A percentile compares a stretch with the other conserved stretches of the same genome.
Evolutionary conservation across 2,888 invertebrate genomes (phyloP).

Genomic region (Exocentrus adspersus): DNA sequence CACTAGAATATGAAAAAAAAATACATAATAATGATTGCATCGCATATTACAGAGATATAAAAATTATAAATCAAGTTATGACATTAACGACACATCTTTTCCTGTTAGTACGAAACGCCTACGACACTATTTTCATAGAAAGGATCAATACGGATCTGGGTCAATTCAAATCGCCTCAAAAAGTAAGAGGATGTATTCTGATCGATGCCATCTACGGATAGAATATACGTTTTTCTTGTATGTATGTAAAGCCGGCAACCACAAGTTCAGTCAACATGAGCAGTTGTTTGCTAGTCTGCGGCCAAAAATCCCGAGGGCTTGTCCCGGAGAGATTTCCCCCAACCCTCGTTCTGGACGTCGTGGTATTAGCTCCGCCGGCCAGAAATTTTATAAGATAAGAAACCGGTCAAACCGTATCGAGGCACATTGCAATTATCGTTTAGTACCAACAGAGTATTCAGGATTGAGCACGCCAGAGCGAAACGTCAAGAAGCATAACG

Average conservation of each 20-base stretch:
- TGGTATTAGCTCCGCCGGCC: conserved; percentile 31
- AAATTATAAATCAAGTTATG: too few relatives aligned
- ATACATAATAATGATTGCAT: too few relatives aligned
- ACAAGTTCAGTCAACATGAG: conserved; percentile 53
- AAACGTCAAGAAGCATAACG: not conserved
- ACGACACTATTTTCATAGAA: too few relatives aligned
- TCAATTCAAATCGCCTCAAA: conserved; percentile 5
- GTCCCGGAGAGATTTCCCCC: conserved; percentile 49
- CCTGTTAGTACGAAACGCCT: too few relatives aligned
- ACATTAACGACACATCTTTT: too few relatives aligned
- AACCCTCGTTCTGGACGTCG: not conserved
- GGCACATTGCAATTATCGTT: conserved; percentile 7
- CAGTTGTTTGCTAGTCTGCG: conserved; percentile 59
- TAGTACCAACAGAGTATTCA: not conserved
- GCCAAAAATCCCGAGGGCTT: conserved; percentile 47
- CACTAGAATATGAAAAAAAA: conserved; percentile 69
- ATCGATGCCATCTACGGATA: conserved; percentile 41
- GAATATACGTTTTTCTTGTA: conserved; percentile 42
- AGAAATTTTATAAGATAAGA: conserved; percentile 24
- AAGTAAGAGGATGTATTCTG: conserved; percentile 16
- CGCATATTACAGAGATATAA: too few relatives aligned
- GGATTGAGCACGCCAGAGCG: not conserved
- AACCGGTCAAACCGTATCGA: conserved; percentile 9
- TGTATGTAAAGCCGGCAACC: conserved; percentile 51
- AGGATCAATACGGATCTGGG: not conserved